Conservation (phyloP, 2,888 invertebrate species). For the Ctena decussata region DNA sequence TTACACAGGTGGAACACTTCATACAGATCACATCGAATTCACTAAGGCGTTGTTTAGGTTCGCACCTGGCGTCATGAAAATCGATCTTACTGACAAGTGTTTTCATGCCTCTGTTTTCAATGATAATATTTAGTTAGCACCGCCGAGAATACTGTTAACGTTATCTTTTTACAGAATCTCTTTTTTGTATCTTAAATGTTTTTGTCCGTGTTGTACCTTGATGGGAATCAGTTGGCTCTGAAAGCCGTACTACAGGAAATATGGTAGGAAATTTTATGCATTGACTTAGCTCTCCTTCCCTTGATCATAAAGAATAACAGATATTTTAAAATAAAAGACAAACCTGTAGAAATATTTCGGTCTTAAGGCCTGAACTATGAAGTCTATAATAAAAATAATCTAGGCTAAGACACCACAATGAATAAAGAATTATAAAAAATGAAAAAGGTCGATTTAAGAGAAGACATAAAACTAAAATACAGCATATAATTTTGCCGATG, state of each 20-base stretch:
- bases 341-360: no score
- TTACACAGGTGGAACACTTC: not conserved
- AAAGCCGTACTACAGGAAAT: not conserved
- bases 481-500: no score
- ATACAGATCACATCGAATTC: not conserved
- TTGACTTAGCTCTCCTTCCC: no score
- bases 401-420: no score
- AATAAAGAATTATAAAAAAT: no score
- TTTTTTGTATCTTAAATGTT: not conserved
- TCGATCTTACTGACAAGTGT: not conserved
- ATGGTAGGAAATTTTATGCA: no score
- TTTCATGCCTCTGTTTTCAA: conserved; percentile 9
- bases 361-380: no score
- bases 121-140: conserved; percentile 7
- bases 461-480: no score
- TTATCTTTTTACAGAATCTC: conserved; percentile 5
- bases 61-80: not conserved
- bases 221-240: not conserved
- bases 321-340: no score
- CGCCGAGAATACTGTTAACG: not conserved
- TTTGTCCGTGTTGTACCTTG: not conserved
- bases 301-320: no score
- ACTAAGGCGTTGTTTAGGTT: not conserved
- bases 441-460: no score
- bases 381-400: no score